phyloP scores from a whole-genome alignment of 1,140 invertebrate genomes.

The Chironomus striatipennis region DNA sequence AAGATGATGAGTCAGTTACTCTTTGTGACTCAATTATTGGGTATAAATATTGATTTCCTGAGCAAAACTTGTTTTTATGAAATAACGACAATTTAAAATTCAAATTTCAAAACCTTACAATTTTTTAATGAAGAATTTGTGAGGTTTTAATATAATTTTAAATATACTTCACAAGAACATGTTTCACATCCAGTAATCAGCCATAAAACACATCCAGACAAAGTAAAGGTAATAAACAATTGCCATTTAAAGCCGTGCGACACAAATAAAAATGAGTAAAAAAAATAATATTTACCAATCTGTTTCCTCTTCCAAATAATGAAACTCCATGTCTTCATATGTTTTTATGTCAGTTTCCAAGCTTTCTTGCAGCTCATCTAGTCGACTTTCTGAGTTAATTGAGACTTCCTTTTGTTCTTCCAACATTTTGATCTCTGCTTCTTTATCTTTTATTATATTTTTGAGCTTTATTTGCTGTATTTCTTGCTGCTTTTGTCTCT shows the following conservation, averaged over 20 bases:
- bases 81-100: no score
- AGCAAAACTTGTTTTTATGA: no score
- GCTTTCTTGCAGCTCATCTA: constrained; percentile 53
- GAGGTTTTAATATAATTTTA: no score
- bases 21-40: no score
- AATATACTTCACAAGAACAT: no score
- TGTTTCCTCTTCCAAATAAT: constrained; percentile 84
- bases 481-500: constrained; percentile 42
- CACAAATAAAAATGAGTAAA: background rate
- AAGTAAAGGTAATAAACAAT: background rate
- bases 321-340: constrained; percentile 89
- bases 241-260: background rate
- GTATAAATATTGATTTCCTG: no score
- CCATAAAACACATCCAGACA: background rate
- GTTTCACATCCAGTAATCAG: no score
- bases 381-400: constrained; percentile 49
- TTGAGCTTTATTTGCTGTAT: constrained; percentile 32
- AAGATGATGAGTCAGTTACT: no score
- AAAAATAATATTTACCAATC: constrained; percentile 46
- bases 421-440: constrained; percentile 37
- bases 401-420: constrained; percentile 37
- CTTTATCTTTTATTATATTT: constrained; percentile 29
- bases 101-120: no score
- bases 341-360: constrained; percentile 66
- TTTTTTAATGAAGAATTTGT: no score